Conservation (phyloP, 2,888 invertebrate species). For the Drosophila rellima region DNA sequence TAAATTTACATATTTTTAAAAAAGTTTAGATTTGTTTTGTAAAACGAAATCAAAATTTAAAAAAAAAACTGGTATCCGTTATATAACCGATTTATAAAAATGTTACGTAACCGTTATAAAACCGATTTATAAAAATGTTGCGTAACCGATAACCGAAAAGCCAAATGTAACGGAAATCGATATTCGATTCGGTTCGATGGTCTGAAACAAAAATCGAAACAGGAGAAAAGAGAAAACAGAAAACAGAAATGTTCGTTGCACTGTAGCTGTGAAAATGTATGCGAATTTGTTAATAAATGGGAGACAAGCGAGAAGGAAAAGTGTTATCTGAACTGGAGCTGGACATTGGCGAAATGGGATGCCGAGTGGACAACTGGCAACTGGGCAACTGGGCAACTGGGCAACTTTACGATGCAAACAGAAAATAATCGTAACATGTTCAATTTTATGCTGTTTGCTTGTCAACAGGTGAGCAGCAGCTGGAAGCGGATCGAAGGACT, state of each 20-base stretch:
- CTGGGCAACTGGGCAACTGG: constrained; percentile 10
- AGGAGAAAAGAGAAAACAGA: background rate
- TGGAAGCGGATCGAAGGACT: constrained; percentile 12
- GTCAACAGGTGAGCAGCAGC: constrained; percentile 45
- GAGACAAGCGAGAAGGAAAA: background rate
- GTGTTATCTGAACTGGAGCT: background rate
- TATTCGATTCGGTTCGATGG: no score
- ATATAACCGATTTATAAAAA: no score
- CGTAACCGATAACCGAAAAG: no score
- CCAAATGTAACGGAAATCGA: no score
- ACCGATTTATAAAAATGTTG: no score
- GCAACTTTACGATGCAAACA: constrained; percentile 72
- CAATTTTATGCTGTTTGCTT: constrained; percentile 70
- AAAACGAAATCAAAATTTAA: no score
- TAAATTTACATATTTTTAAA: no score
- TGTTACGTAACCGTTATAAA: no score
- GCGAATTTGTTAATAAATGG: constrained; percentile 52
- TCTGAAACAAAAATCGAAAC: no score
- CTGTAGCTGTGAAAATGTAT: constrained; percentile 68
- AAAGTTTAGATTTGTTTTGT: no score
- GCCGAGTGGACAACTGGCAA: background rate
- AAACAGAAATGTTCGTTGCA: constrained; percentile 3
- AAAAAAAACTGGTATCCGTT: no score
- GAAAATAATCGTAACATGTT: constrained; percentile 62
- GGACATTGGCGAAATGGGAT: background rate